These are phyloP conservation scores for Pissodes strobi DNA, from an alignment of 1,140 invertebrate species.

Conservation along the genomic window DNA sequence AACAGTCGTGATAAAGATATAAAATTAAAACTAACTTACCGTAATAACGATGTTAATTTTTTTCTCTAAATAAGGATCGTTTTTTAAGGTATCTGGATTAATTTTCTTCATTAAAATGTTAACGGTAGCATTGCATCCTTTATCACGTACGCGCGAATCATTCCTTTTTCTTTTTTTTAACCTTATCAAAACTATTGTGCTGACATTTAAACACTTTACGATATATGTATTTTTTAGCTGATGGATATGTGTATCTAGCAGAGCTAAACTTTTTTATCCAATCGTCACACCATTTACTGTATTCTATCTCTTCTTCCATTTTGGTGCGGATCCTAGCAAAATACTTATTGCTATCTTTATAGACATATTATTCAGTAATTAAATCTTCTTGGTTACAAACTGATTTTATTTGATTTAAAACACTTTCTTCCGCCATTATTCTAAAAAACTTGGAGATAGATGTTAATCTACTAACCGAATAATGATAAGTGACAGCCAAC, in stretches of 20 bases:
- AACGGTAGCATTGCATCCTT: conserved; percentile 12
- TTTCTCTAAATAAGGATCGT: not conserved
- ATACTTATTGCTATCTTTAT: too few species aligned
- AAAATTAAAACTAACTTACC: too few species aligned
- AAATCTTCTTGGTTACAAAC: too few species aligned
- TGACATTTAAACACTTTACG: conserved; percentile 17
- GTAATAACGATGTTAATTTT: not conserved
- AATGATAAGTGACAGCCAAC: too few species aligned
- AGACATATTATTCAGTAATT: too few species aligned
- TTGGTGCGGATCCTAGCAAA: too few species aligned
- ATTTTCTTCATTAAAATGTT: conserved; percentile 13
- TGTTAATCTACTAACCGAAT: too few species aligned
- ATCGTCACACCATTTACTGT: conserved; percentile 42
- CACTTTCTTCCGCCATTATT: too few species aligned
- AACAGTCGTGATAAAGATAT: too few species aligned
- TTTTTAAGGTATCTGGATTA: conserved; percentile 1
- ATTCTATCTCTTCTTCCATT: too few species aligned
- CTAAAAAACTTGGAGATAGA: too few species aligned
- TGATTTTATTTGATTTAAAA: too few species aligned
- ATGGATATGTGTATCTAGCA: conserved; percentile 7
- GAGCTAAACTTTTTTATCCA: conserved; percentile 17
- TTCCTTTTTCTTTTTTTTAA: conserved; percentile 9
- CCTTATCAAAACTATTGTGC: conserved; percentile 12
- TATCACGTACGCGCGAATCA: conserved; percentile 3
- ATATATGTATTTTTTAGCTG: conserved; percentile 2